Percentiles rank a stretch among this genome's conserved stretches.
Conservation (phyloP, 2,888 invertebrate species). For the Steinernema hermaphroditum region DNA sequence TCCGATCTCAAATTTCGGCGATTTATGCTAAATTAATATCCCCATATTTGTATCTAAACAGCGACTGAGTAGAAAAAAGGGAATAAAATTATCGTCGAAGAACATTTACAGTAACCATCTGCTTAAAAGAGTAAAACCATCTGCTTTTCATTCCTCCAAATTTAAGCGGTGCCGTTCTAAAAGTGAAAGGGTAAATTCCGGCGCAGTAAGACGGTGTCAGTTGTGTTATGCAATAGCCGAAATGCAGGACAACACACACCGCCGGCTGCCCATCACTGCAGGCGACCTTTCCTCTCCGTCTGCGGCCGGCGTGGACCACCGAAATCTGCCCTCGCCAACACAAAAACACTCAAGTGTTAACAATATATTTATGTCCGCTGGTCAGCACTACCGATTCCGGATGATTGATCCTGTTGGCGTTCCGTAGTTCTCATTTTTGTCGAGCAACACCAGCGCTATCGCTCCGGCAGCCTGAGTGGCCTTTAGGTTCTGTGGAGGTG, state of each 20-base stretch:
- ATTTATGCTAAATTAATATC: too few relatives aligned
- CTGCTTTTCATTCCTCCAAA: too few relatives aligned
- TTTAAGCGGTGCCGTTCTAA: background rate
- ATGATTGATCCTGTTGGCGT: conserved; percentile 15
- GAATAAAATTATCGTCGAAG: too few relatives aligned
- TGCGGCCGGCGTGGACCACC: conserved; percentile 17
- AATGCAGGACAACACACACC: conserved; percentile 20
- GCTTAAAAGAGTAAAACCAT: too few relatives aligned
- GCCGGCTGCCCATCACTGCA: conserved; percentile 22
- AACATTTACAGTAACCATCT: too few relatives aligned
- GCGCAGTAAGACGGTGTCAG: conserved; percentile 23
- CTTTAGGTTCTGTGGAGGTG: conserved; percentile 2
- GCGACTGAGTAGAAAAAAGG: too few relatives aligned
- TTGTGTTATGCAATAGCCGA: conserved; percentile 26
- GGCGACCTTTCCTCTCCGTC: conserved; percentile 22
- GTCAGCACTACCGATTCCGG: conserved; percentile 1
- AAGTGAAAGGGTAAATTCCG: conserved; percentile 15
- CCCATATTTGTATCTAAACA: too few relatives aligned
- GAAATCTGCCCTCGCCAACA: conserved; percentile 14
- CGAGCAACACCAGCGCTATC: background rate
- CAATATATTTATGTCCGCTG: conserved; percentile 23
- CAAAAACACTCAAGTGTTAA: conserved; percentile 27
- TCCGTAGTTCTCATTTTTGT: conserved; percentile 13
- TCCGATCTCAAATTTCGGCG: too few relatives aligned
- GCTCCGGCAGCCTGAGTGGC: background rate